These are phyloP conservation scores for Cephalopterus ornatus DNA, from an alignment of 2,113 vertebrate species.

Conservation along the genomic window DNA sequence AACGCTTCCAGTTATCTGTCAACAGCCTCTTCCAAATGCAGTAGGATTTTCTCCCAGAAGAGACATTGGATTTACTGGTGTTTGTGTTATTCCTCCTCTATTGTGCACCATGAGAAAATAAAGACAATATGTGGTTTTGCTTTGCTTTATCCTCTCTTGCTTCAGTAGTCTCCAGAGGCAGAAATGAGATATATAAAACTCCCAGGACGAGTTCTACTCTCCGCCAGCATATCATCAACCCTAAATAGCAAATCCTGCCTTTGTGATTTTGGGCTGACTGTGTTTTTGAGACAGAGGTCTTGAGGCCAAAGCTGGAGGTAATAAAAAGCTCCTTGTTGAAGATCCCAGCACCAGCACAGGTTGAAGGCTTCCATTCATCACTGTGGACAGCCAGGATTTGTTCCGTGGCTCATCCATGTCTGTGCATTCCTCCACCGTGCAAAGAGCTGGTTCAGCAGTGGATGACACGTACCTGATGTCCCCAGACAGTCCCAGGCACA, in stretches of 20 bases:
- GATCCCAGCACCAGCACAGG: not conserved
- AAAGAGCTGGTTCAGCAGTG: not conserved
- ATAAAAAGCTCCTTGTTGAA: not conserved
- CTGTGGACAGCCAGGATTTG: not conserved
- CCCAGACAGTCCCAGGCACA: not conserved
- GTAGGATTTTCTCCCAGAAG: slow-evolving; percentile 15
- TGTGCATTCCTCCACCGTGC: accelerated
- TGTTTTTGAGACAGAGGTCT: not conserved
- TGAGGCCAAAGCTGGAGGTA: not conserved
- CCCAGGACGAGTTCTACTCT: not conserved
- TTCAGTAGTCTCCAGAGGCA: not conserved
- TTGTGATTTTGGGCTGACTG: not conserved
- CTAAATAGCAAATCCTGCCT: not conserved
- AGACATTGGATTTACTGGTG: not conserved
- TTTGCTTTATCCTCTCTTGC: not conserved
- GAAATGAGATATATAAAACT: not conserved
- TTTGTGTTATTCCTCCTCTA: not conserved
- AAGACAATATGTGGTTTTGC: not conserved
- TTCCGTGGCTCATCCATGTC: not conserved
- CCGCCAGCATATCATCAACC: not conserved
- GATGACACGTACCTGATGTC: too few relatives aligned
- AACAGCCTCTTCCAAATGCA: not conserved
- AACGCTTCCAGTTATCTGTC: slow-evolving; percentile 3
- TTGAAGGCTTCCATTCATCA: not conserved
- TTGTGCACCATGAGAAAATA: not conserved